Evolutionary conservation across 2,888 invertebrate species (phyloP), one percentile per base, ranked within the genome.

Genomic region (Xestia c-nigrum): DNA sequence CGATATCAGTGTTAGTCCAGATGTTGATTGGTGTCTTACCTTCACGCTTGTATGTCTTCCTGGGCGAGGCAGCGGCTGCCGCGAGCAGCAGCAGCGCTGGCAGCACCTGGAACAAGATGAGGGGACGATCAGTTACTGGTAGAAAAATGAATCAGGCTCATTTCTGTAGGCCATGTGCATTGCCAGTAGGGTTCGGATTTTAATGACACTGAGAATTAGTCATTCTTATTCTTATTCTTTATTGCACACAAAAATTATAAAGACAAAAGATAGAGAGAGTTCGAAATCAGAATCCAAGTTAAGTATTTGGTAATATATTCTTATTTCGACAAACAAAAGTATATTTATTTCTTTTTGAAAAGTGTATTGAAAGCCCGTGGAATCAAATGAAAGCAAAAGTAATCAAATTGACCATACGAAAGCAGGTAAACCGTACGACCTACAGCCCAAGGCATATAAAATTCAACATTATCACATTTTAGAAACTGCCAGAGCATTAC

Each of bases 1-100:
- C 79, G n/a, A 24, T 10, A 50, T 50, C 7, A 50, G 24, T 40
- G 21, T 38, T 6, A 69, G 55, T 67, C 19, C 19, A 63, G 47
- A 67, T 76, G 69, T 9, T 59, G 52, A 52, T 57, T 81, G 24
- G 57, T 73, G 50, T 52, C 86, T 90, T 91, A 96, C 96, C 96
- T 87, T 96, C 96, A 73, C 96, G 93, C 77, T 96, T 96, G 90
- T 91, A 92, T 86, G 94, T 92, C 83, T 92, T 94, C 76, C 91
- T 86, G 14, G 94, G 93, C 9, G 93, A 89, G 57, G 93, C 92
- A 21, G 92, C 88, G 46, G 88, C 90, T 38, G 91, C 86, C 47
- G 91, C 87, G 74, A 92, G 89, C 88, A 94, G 85, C 85, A 94
- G 82, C 83, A 93, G 87, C 66, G 92, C 92, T 71, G 93, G 87